A percentile compares a stretch with the other conserved stretches of the same genome.
phyloP scores from a whole-genome alignment of 1,140 invertebrate species.

The Aphaenogaster ashmeadi region DNA sequence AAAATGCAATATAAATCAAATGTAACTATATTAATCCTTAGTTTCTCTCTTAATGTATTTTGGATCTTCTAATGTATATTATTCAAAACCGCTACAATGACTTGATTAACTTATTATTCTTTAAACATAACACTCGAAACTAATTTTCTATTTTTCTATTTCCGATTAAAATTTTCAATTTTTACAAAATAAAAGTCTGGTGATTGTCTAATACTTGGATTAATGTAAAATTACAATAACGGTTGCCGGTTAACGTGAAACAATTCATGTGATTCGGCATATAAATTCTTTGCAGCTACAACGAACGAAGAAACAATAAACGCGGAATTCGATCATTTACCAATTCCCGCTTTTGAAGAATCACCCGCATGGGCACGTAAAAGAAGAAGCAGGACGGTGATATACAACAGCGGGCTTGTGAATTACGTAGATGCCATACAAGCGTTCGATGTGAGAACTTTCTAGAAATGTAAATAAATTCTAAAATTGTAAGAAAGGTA shows the following conservation, averaged over 20 bases:
- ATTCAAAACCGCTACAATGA: not conserved
- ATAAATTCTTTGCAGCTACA: constrained; percentile 53
- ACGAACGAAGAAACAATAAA: constrained; percentile 58
- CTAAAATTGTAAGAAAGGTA: constrained; percentile 9
- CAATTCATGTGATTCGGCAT: not conserved
- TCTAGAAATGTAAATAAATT: constrained; percentile 33
- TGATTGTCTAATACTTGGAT: too few relatives aligned
- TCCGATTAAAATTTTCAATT: not conserved
- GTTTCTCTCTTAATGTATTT: not conserved
- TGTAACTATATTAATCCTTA: not conserved
- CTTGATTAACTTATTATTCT: not conserved
- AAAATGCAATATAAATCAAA: not conserved
- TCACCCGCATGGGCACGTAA: constrained; percentile 69
- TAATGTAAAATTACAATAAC: not conserved
- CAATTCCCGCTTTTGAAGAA: constrained; percentile 76
- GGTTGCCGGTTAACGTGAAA: not conserved
- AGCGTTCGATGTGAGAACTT: constrained; percentile 84
- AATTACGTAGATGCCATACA: constrained; percentile 85
- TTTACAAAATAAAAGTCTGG: not conserved
- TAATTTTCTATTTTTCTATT: not conserved
- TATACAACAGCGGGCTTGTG: constrained; percentile 71
- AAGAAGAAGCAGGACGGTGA: constrained; percentile 71
- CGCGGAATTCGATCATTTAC: constrained; percentile 83
- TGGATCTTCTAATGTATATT: not conserved
- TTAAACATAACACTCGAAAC: not conserved